Conservation (phyloP, 2,113 vertebrate species). For the Lates calcarifer region DNA sequence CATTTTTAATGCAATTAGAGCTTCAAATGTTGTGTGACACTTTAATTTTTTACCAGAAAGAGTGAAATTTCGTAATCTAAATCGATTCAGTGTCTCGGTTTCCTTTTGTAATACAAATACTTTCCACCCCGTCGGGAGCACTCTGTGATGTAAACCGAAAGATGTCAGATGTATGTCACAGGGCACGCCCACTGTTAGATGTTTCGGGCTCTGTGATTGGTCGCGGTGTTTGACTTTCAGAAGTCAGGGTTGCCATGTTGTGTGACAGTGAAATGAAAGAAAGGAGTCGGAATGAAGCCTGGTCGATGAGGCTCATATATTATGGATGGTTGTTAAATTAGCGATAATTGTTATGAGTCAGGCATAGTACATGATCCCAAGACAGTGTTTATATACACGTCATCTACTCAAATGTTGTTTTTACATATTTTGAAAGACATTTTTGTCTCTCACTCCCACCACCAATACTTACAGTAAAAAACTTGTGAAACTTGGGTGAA, state of each 20-base stretch:
- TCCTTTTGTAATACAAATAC: no score
- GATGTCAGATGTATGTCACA: background rate
- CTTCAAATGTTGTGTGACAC: background rate
- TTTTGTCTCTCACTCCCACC: background rate
- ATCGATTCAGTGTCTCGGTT: background rate
- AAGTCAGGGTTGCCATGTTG: constrained; percentile 50
- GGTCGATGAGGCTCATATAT: background rate
- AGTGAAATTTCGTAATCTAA: fast-evolving
- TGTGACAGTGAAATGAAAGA: background rate
- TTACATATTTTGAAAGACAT: background rate
- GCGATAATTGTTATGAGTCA: background rate
- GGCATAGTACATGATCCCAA: fast-evolving
- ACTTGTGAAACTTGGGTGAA: background rate
- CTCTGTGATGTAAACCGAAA: background rate
- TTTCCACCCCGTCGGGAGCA: background rate
- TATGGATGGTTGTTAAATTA: background rate
- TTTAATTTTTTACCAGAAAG: fast-evolving
- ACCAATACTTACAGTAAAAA: background rate
- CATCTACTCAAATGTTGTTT: background rate
- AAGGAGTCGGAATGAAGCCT: background rate
- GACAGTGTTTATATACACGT: background rate
- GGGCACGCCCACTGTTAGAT: constrained; percentile 26
- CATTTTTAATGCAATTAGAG: fast-evolving
- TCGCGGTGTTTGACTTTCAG: constrained; percentile 23
- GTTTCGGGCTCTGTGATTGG: constrained; percentile 61